A percentile compares a stretch with the other conserved stretches of the same genome.
Conservation (phyloP, 2,113 vertebrate species). For the Ranitomeya imitator region DNA sequence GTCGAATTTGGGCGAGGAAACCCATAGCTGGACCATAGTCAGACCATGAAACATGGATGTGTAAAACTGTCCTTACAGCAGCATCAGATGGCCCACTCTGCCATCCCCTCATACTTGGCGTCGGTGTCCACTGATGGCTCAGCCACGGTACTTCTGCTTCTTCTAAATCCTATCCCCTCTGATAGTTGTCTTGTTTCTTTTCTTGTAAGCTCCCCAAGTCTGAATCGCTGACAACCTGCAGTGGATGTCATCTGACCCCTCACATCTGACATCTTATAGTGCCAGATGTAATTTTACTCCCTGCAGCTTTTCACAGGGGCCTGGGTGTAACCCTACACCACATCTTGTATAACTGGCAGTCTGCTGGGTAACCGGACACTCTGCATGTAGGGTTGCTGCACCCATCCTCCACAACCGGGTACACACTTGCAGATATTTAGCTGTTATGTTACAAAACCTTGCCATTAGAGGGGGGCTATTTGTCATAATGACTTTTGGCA, state of each 20-base stretch:
- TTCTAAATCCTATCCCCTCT: neutral
- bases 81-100: neutral
- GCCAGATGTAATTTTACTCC: neutral
- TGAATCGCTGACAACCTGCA: neutral
- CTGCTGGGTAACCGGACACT: neutral
- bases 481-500: neutral
- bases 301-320: no score
- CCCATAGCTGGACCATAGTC: no score
- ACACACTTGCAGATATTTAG: neutral
- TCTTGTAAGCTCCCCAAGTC: neutral
- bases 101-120: neutral
- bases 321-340: conserved; percentile 17
- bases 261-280: conserved; percentile 4
- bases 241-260: neutral
- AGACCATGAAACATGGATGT: no score
- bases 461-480: no score
- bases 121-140: neutral
- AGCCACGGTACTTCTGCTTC: neutral
- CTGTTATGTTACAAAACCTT: neutral
- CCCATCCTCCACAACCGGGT: neutral
- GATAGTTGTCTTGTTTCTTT: neutral
- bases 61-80: neutral
- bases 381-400: neutral
- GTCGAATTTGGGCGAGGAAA: no score
- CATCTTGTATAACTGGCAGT: neutral